Percentiles rank a stretch among this genome's conserved stretches.
phyloP scores from a whole-genome alignment of 2,888 invertebrate genomes.

The Sphecodes monilicornis region DNA sequence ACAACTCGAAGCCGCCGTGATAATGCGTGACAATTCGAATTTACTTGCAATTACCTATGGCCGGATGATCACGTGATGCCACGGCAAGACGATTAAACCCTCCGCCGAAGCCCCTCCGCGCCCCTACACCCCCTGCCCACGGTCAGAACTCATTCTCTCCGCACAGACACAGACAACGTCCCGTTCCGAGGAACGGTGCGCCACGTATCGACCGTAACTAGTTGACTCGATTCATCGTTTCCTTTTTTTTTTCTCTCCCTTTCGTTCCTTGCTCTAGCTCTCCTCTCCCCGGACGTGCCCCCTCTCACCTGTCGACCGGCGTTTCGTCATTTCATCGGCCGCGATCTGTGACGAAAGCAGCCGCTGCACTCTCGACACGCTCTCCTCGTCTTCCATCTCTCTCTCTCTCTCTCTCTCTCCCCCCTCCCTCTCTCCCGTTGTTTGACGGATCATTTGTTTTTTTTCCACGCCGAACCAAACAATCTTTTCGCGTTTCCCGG shows the following conservation, averaged over 20 bases:
- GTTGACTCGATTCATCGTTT: conserved; percentile 70
- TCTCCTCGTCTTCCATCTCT: neutral
- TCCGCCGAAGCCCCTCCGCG: neutral
- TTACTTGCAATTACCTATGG: conserved; percentile 77
- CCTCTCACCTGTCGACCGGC: conserved; percentile 37
- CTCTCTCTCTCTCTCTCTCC: neutral
- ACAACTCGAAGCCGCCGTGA: conserved; percentile 69
- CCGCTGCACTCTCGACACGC: conserved; percentile 28
- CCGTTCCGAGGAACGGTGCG: conserved; percentile 44
- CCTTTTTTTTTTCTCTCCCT: conserved; percentile 13
- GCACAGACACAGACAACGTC: neutral
- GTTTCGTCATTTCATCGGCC: conserved; percentile 58
- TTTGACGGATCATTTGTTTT: conserved; percentile 44
- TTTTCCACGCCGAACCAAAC: neutral
- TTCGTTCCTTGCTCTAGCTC: conserved; percentile 10
- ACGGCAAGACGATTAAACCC: conserved; percentile 69
- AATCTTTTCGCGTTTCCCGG: conserved; percentile 17
- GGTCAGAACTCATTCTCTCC: neutral
- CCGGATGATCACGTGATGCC: conserved; percentile 71
- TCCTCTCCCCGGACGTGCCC: conserved; percentile 11
- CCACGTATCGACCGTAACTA: conserved; percentile 67
- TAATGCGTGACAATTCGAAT: conserved; percentile 80
- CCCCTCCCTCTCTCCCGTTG: too few relatives aligned
- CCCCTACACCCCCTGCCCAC: neutral
- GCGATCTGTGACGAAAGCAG: conserved; percentile 60